These are phyloP conservation scores for Dendrolimus kikuchii DNA, from an alignment of 1,140 invertebrate species.

Conservation along the genomic window DNA sequence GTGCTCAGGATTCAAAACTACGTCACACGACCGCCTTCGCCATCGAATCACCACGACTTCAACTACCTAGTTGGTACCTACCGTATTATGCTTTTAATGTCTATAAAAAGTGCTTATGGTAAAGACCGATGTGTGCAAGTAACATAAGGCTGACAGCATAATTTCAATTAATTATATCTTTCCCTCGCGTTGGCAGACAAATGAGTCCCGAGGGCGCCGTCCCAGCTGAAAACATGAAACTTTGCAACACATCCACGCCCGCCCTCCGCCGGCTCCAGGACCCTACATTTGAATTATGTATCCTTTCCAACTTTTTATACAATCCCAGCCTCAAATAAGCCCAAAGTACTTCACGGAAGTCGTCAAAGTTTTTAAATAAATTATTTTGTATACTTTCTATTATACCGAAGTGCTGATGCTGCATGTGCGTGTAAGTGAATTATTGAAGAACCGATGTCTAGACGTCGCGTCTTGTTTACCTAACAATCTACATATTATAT, in stretches of 20 bases:
- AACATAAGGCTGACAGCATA: constrained; percentile 26
- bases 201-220: constrained; percentile 40
- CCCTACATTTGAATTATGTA: constrained; percentile 44
- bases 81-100: too few relatives aligned
- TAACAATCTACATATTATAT: too few relatives aligned
- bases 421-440: constrained; percentile 2
- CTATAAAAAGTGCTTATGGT: background rate
- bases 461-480: background rate
- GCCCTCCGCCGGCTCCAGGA: constrained; percentile 24
- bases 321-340: constrained; percentile 31
- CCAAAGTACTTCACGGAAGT: constrained; percentile 17
- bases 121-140: constrained; percentile 11
- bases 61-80: too few relatives aligned
- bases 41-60: too few relatives aligned
- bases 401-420: background rate
- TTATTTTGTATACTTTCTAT: constrained; percentile 3
- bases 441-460: constrained; percentile 8
- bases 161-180: constrained; percentile 57
- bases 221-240: constrained; percentile 46
- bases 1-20: too few relatives aligned
- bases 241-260: constrained; percentile 39
- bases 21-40: too few relatives aligned
- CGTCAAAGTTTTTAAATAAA: constrained; percentile 19
- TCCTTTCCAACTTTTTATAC: constrained; percentile 40
- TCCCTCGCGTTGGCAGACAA: constrained; percentile 36